A percentile compares a stretch with the other conserved stretches of the same genome.
phyloP scores from a whole-genome alignment of 1,140 invertebrate genomes.

The Diuraphis noxia region DNA sequence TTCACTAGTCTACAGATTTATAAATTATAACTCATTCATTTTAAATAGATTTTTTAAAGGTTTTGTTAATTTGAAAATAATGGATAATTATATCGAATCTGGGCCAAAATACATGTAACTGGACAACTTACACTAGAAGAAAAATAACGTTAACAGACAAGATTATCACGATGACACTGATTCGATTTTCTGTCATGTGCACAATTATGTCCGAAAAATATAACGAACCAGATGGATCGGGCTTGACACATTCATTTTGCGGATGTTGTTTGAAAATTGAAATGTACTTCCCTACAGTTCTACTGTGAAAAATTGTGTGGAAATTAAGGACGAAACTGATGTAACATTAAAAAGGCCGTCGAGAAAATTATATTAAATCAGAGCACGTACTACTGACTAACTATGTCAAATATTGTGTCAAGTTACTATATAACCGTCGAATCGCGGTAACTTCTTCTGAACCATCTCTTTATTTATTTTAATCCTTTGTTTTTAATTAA shows the following conservation, averaged over 20 bases:
- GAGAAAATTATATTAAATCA: constrained; percentile 43
- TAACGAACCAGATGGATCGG: constrained; percentile 20
- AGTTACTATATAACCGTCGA: not conserved
- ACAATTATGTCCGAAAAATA: constrained; percentile 10
- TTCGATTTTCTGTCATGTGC: constrained; percentile 24
- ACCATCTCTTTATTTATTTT: constrained; percentile 14
- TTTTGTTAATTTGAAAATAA: not conserved
- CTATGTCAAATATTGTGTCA: constrained; percentile 31
- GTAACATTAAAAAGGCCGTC: constrained; percentile 20
- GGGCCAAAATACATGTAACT: not conserved
- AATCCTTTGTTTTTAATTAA: constrained; percentile 14
- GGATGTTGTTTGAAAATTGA: constrained; percentile 1
- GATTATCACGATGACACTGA: not conserved
- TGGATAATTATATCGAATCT: not conserved
- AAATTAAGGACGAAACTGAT: not conserved
- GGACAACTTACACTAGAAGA: not conserved
- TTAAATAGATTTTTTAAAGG: not conserved
- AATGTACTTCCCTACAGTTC: not conserved
- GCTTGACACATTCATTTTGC: not conserved
- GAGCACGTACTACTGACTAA: constrained; percentile 27
- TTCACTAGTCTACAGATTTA: not conserved
- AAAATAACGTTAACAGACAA: constrained; percentile 3
- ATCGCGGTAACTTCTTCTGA: not conserved
- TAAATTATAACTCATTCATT: not conserved
- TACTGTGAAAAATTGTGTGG: not conserved